A percentile compares a stretch with the other conserved stretches of the same genome.
phyloP scores from a whole-genome alignment of 2,888 invertebrate species.

The Xestia ashworthii region DNA sequence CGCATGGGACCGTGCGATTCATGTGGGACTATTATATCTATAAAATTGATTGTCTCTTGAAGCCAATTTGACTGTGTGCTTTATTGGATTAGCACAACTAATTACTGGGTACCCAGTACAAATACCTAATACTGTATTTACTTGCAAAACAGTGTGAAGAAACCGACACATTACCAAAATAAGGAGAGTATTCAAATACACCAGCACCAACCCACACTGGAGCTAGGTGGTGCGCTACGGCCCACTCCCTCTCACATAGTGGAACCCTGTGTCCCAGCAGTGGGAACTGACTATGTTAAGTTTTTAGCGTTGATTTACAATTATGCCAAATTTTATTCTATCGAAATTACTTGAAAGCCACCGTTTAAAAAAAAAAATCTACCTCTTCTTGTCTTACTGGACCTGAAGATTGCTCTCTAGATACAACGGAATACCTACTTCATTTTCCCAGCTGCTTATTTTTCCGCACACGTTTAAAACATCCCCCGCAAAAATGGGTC shows the following conservation, averaged over 20 bases:
- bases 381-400: not conserved
- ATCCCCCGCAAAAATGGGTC: conserved; percentile 41
- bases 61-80: not conserved
- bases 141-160: not conserved
- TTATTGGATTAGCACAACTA: not conserved
- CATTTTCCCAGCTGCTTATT: conserved; percentile 13
- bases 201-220: not conserved
- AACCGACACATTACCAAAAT: not conserved
- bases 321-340: not conserved
- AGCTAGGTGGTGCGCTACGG: not conserved
- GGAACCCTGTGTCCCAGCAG: not conserved
- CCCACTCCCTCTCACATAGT: not conserved
- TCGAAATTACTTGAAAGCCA: too few species aligned
- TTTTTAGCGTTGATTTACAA: not conserved
- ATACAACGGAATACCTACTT: conserved; percentile 12
- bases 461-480: conserved; percentile 41
- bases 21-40: conserved; percentile 25
- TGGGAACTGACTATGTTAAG: not conserved
- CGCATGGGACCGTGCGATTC: conserved; percentile 34
- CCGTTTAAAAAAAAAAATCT: not conserved
- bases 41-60: not conserved
- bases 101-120: not conserved
- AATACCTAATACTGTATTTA: not conserved
- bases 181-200: too few species aligned
- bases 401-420: not conserved